phyloP scores from a whole-genome alignment of 2,797 vertebrate species.

The Molossus alvarezi region DNA sequence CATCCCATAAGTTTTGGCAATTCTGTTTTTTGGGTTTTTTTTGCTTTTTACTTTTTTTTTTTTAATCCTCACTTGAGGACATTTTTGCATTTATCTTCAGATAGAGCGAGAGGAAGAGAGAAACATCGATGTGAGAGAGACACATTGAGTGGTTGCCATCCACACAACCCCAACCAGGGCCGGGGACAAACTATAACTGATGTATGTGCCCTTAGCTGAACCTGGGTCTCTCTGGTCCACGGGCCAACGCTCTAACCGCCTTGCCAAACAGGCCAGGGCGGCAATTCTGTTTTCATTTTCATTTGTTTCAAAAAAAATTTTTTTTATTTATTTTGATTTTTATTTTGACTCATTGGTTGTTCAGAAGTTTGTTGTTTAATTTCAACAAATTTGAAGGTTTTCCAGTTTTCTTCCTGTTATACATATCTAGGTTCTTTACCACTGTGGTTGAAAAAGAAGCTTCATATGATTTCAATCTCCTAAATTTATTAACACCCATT shows the following conservation, averaged over 20 bases:
- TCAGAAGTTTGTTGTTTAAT: neutral
- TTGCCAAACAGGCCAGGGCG: too few species aligned
- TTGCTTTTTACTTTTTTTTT: too few species aligned
- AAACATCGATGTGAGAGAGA: too few species aligned
- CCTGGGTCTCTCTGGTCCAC: too few species aligned
- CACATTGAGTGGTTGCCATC: too few species aligned
- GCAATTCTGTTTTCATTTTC: neutral
- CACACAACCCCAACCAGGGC: too few species aligned
- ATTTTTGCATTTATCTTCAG: too few species aligned
- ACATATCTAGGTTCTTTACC: neutral
- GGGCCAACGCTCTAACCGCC: too few species aligned
- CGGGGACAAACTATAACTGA: too few species aligned
- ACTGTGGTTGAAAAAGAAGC: neutral
- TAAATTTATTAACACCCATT: neutral
- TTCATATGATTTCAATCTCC: neutral
- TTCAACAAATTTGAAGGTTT: neutral
- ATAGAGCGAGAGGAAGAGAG: too few species aligned
- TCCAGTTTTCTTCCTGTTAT: neutral
- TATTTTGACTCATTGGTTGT: neutral
- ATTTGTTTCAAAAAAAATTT: neutral
- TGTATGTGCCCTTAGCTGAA: too few species aligned
- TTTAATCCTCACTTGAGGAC: too few species aligned
- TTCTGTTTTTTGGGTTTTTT: neutral
- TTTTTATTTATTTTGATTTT: neutral
- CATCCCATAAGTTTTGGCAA: neutral